Evolutionary conservation across 2,888 invertebrate species (phyloP).

Genomic region (Drosophila formosana): DNA sequence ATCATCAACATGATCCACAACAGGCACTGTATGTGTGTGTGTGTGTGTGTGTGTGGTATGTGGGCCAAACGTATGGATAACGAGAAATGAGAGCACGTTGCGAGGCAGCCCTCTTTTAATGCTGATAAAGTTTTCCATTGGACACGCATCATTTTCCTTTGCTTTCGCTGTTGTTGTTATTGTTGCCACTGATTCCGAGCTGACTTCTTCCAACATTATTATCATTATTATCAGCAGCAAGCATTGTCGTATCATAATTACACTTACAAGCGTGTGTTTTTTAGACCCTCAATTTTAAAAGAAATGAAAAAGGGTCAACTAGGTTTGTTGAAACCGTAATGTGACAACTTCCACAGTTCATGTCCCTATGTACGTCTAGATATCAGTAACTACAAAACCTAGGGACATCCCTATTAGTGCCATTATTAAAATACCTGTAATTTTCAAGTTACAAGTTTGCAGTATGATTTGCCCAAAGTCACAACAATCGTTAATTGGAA

Average conservation of each 20-base stretch:
- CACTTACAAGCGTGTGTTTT: conserved; percentile 44
- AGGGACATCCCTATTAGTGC: no score
- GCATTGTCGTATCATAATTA: conserved; percentile 43
- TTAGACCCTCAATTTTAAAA: background rate
- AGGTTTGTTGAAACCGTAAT: no score
- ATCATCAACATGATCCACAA: conserved; percentile 28
- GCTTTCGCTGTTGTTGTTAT: conserved; percentile 37
- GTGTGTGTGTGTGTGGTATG: conserved; percentile 34
- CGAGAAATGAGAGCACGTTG: conserved; percentile 49
- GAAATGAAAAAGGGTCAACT: no score
- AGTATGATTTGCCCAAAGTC: no score
- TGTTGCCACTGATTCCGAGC: conserved; percentile 21
- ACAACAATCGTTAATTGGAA: no score
- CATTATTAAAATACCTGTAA: no score
- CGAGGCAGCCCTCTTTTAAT: conserved; percentile 33
- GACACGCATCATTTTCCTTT: conserved; percentile 61
- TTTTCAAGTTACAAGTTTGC: no score
- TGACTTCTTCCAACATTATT: conserved; percentile 26
- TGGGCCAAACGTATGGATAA: conserved; percentile 54
- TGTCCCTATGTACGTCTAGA: no score
- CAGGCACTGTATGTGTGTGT: conserved; percentile 2
- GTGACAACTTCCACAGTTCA: no score
- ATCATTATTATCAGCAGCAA: conserved; percentile 52
- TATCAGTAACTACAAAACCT: no score
- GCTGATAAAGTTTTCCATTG: conserved; percentile 66